phyloP scores from a whole-genome alignment of 1,140 invertebrate species.

The Marisa cornuarietis region DNA sequence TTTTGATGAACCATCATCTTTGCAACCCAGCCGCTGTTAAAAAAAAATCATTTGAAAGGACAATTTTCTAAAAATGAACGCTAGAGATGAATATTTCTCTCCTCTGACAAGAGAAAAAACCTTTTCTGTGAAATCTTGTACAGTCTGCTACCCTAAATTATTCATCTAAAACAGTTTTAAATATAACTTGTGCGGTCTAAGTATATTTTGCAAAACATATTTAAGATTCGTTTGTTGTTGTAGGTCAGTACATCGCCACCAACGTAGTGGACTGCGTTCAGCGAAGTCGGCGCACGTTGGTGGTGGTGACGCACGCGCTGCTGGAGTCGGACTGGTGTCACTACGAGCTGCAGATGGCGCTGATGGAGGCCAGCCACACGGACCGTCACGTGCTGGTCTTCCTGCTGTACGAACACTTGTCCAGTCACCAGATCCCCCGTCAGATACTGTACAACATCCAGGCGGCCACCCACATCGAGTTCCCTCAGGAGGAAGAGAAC shows the following conservation, averaged over 20 bases:
- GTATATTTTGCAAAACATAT: no score
- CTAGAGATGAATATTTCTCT: no score
- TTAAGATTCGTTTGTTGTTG: no score
- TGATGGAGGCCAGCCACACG: constrained; percentile 27
- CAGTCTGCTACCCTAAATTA: no score
- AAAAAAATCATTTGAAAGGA: no score
- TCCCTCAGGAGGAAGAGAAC: constrained; percentile 10
- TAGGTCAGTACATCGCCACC: constrained; percentile 69
- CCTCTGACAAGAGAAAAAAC: no score
- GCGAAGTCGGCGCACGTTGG: constrained; percentile 71
- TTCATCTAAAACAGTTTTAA: no score
- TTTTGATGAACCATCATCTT: no score
- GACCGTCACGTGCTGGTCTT: constrained; percentile 24
- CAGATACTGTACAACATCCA: constrained; percentile 27
- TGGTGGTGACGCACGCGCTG: constrained; percentile 73
- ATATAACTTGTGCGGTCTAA: no score
- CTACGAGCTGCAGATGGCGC: constrained; percentile 68
- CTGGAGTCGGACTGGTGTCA: constrained; percentile 75
- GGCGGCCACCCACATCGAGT: constrained; percentile 30
- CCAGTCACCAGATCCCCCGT: constrained; percentile 5
- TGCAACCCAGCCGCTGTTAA: no score
- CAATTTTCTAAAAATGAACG: no score
- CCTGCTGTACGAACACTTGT: constrained; percentile 29
- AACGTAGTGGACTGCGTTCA: constrained; percentile 72
- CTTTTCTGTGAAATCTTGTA: no score